Conservation (phyloP, 2,113 vertebrate species). For the Thomomys bottae region DNA sequence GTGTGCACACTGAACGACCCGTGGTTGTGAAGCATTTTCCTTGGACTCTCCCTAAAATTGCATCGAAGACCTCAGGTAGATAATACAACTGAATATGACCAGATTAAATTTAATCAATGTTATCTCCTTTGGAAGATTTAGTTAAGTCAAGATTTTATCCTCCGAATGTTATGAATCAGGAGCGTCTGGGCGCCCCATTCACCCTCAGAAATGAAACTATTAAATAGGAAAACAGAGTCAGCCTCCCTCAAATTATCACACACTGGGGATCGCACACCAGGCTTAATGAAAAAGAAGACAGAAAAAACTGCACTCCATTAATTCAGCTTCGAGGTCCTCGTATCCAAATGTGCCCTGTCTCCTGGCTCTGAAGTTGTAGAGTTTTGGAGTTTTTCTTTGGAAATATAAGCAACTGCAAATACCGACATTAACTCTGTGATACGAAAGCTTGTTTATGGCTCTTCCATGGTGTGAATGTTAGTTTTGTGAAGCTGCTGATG, state of each 20-base stretch:
- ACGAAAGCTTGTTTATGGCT: background rate
- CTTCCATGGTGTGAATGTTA: too few relatives aligned
- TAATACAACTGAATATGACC: background rate
- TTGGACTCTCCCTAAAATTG: slow-evolving; percentile 37
- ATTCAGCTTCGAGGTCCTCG: background rate
- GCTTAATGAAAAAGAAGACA: background rate
- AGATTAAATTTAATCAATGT: slow-evolving; percentile 13
- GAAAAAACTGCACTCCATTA: background rate
- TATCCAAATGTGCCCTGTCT: background rate
- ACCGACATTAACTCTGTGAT: slow-evolving; percentile 28
- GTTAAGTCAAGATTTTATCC: background rate
- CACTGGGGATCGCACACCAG: slow-evolving; percentile 6
- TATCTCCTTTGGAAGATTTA: slow-evolving; percentile 21
- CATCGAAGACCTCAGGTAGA: background rate
- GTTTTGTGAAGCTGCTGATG: slow-evolving; percentile 46
- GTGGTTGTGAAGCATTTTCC: background rate
- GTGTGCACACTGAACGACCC: background rate
- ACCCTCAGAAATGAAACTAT: slow-evolving; percentile 14
- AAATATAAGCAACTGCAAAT: background rate
- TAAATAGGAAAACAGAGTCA: slow-evolving; percentile 3
- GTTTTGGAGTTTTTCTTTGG: background rate
- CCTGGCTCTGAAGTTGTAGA: background rate
- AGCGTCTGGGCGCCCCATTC: background rate
- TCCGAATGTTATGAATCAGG: background rate
- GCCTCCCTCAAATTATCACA: background rate